Conservation (phyloP, 1,140 invertebrate genomes). For the Drosophila sturtevanti region DNA sequence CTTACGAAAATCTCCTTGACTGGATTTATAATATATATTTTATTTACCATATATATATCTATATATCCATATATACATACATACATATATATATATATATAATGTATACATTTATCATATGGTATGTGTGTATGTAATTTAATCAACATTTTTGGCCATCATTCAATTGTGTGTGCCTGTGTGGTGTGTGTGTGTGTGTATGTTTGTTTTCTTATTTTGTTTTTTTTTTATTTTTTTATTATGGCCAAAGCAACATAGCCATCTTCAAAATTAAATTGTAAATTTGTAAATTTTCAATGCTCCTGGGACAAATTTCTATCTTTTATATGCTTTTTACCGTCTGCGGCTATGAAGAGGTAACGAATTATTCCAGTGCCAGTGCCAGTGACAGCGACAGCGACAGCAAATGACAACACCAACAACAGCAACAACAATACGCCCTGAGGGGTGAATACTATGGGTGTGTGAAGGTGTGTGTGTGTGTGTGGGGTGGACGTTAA, state of each 20-base stretch:
- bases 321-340: conserved; percentile 62
- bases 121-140: conserved; percentile 5
- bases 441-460: conserved; percentile 11
- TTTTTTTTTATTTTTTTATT: neutral
- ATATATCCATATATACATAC: too few species aligned
- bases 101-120: too few species aligned
- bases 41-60: neutral
- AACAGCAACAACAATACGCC: conserved; percentile 12
- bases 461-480: conserved; percentile 21
- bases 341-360: conserved; percentile 61
- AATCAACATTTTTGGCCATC: conserved; percentile 1
- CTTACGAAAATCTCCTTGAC: neutral
- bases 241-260: conserved; percentile 11
- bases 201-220: too few species aligned
- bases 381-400: conserved; percentile 14
- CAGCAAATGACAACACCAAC: conserved; percentile 5
- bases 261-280: conserved; percentile 76
- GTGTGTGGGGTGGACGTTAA: neutral
- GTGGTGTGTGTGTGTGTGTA: too few species aligned
- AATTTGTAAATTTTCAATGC: conserved; percentile 75
- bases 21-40: too few species aligned
- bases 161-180: neutral
- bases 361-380: conserved; percentile 52
- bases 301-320: conserved; percentile 74
- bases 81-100: conserved; percentile 2